These are phyloP conservation scores for Rhyzopertha dominica DNA, from an alignment of 1,140 invertebrate species.

Conservation along the genomic window DNA sequence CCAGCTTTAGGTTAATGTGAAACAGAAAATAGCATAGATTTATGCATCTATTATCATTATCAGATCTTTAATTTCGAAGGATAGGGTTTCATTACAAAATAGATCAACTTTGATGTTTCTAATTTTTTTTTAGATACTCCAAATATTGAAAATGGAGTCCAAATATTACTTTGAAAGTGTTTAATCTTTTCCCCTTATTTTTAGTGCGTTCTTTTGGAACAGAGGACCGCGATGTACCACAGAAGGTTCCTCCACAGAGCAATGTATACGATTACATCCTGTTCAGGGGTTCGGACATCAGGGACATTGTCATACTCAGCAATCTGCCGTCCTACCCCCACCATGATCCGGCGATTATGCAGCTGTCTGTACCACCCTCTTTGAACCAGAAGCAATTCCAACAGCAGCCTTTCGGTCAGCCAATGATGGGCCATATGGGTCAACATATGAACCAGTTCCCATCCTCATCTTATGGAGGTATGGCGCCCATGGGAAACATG, in stretches of 20 bases:
- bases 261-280: slow-evolving; percentile 99
- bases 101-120: too few relatives aligned
- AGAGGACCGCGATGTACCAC: slow-evolving; percentile 91
- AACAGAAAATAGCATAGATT: too few relatives aligned
- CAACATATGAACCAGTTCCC: slow-evolving; percentile 49
- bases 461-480: slow-evolving; percentile 41
- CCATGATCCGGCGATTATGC: slow-evolving; percentile 94
- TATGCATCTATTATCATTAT: too few relatives aligned
- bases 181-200: slow-evolving; percentile 42
- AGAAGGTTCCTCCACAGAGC: slow-evolving; percentile 89
- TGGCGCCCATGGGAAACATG: slow-evolving; percentile 36
- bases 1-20: too few relatives aligned
- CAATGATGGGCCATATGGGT: slow-evolving; percentile 50
- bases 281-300: slow-evolving; percentile 96
- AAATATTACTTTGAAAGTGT: too few relatives aligned
- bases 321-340: slow-evolving; percentile 69
- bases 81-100: too few relatives aligned
- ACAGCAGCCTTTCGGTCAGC: slow-evolving; percentile 52
- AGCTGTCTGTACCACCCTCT: slow-evolving; percentile 70
- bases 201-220: slow-evolving; percentile 97
- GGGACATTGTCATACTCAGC: slow-evolving; percentile 93
- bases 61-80: too few relatives aligned
- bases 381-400: slow-evolving; percentile 52
- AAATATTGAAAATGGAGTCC: too few relatives aligned
- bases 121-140: too few relatives aligned